These are phyloP conservation scores for Bucorvus abyssinicus DNA, from an alignment of 2,797 vertebrate species.

Conservation along the genomic window DNA sequence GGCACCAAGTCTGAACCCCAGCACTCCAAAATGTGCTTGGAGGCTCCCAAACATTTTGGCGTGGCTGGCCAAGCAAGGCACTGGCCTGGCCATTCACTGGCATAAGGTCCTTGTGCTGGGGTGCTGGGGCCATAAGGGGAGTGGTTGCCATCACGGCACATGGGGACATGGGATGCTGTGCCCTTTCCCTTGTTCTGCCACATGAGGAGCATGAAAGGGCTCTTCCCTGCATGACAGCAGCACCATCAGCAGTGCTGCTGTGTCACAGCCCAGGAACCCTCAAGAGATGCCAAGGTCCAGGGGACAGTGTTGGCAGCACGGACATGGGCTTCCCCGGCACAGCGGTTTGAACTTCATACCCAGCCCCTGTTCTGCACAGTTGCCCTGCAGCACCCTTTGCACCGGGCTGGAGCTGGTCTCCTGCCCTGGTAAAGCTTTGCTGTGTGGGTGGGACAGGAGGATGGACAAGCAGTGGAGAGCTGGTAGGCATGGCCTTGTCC, in stretches of 20 bases:
- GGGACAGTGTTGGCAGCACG: background rate
- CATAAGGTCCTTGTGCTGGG: background rate
- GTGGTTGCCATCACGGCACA: accelerated
- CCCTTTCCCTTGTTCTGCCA: background rate
- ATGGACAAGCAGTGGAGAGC: background rate
- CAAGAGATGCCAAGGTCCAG: background rate
- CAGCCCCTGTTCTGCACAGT: background rate
- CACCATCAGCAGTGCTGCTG: background rate
- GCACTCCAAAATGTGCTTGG: background rate
- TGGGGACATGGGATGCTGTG: background rate
- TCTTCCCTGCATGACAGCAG: background rate
- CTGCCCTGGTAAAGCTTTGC: background rate
- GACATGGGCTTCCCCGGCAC: background rate
- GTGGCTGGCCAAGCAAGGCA: background rate
- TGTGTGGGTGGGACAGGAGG: background rate
- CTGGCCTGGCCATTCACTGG: background rate
- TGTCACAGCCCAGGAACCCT: background rate
- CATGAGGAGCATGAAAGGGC: background rate
- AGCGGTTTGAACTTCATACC: background rate
- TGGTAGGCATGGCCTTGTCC: background rate
- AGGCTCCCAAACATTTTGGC: background rate
- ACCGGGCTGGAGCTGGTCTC: background rate
- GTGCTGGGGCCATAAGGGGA: background rate
- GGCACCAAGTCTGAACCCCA: background rate
- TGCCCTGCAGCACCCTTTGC: background rate